Evolutionary conservation across 2,113 vertebrate genomes (phyloP).

Genomic region (Macquaria australasica): DNA sequence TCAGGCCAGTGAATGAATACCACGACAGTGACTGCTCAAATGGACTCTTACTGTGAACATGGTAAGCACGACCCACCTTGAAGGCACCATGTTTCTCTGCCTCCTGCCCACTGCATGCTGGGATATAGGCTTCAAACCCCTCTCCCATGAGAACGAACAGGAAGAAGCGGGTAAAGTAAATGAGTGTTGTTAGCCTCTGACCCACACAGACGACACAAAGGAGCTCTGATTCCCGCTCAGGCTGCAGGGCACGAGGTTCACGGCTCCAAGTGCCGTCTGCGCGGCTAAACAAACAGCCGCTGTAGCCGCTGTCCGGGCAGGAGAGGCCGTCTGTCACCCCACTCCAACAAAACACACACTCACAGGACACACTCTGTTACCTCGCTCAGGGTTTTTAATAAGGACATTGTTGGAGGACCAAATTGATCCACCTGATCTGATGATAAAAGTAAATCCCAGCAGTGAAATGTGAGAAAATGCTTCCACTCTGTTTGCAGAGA

Average conservation of each 20-base stretch:
- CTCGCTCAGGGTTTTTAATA: not conserved
- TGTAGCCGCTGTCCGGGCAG: not conserved
- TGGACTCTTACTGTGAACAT: not conserved
- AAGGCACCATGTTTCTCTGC: not conserved
- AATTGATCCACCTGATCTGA: conserved; percentile 8
- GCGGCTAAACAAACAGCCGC: conserved; percentile 34
- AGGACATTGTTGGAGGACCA: not conserved
- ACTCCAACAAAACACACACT: not conserved
- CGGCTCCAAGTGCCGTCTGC: not conserved
- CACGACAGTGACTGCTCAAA: too few relatives aligned
- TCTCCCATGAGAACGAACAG: conserved; percentile 15
- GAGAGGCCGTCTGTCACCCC: not conserved
- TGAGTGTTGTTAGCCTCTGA: conserved; percentile 60
- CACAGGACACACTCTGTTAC: not conserved
- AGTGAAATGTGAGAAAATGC: conserved; percentile 27
- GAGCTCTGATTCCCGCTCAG: conserved; percentile 42
- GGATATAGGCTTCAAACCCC: not conserved
- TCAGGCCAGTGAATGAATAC: too few relatives aligned
- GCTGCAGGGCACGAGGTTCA: not conserved
- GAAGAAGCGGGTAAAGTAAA: conserved; percentile 23
- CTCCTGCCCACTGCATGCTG: conserved; percentile 32
- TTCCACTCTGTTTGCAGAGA: not conserved
- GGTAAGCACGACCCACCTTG: not conserved
- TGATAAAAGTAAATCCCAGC: conserved; percentile 4
- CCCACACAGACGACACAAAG: conserved; percentile 40